Evolutionary conservation across 2,888 invertebrate species (phyloP), one percentile per base, ranked within the genome.

Genomic region (Drosophila acutilabella): DNA sequence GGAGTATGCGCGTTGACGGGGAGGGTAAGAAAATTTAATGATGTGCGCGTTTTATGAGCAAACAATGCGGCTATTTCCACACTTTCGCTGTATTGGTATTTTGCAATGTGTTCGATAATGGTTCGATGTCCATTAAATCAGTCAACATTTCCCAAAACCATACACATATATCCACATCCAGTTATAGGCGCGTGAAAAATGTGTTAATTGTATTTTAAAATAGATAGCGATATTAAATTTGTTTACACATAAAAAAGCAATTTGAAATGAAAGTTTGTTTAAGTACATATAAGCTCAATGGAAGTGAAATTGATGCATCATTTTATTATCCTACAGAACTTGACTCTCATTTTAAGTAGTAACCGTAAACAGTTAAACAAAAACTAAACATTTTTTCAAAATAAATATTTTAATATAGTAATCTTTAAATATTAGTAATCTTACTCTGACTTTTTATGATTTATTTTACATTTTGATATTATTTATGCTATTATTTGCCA

Each of bases 81-180:
- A 77, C 78, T 71, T 52, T 54, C 61, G 42, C 65, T 51, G 61
- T 36, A 78, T 75, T 30, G 30, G 30, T 30, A 78, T 75, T 78
- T 83, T 50, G 83, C 86, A 86, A 83, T 79, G 79, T 53, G 50
- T 68, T 69, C 65, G 83, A 83, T 80, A 83, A 83, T 83, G 86
- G 61, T 60, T 83, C 74, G 73, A 72, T 70, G 86, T 86, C 81
- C 62, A 86, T 84, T 86, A 86, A 84, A 81, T 81, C 81, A 71
- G 71, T 80, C 81, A 77, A 73, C 71, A 65, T 73, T 77, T 79
- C 67, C 62, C 64, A 71, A 64, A 65, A 58, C 36, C 13, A 36
- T 40, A 70, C 70, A 50, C 26, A 14, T 13, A 36, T 13, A 36
- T 36, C 13, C 13, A 48, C 56, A 56, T 50, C 64, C 60, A 57